Evolutionary conservation across 2,888 invertebrate genomes (phyloP).

Genomic region (Epiblema foenella): DNA sequence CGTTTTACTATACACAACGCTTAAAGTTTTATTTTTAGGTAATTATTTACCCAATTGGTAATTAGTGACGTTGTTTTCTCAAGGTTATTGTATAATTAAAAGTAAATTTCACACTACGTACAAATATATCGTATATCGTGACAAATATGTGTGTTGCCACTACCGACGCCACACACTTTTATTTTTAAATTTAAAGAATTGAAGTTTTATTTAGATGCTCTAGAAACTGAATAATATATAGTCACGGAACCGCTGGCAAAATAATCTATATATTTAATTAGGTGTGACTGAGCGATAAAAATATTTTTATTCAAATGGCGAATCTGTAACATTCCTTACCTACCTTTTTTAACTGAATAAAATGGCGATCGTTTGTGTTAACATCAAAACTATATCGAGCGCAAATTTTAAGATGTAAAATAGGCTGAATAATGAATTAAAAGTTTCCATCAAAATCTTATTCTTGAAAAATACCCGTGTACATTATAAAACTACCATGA

Average conservation of each 20-base stretch:
- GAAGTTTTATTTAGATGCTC: slow-evolving; percentile 28
- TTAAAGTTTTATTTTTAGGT: too few relatives aligned
- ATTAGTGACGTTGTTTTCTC: neutral
- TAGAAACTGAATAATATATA: slow-evolving; percentile 18
- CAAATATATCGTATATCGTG: neutral
- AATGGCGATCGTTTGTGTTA: neutral
- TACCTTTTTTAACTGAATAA: too few relatives aligned
- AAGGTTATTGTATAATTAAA: neutral
- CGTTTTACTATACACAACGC: too few relatives aligned
- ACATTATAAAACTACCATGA: neutral
- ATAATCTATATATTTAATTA: neutral
- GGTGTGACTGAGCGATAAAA: neutral
- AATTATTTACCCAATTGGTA: neutral
- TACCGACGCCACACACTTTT: slow-evolving; percentile 7
- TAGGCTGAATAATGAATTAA: too few relatives aligned
- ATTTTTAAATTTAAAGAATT: slow-evolving; percentile 23
- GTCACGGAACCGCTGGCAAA: neutral
- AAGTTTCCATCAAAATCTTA: neutral
- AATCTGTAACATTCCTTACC: neutral
- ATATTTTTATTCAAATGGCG: slow-evolving; percentile 17
- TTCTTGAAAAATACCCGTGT: too few relatives aligned
- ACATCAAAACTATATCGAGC: too few relatives aligned
- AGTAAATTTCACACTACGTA: neutral
- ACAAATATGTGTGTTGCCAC: slow-evolving; percentile 2
- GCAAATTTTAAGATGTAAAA: too few relatives aligned